Percentiles rank a stretch among this genome's conserved stretches.
phyloP scores from a whole-genome alignment of 1,140 invertebrate species.

The Thaumetopoea pityocampa region DNA sequence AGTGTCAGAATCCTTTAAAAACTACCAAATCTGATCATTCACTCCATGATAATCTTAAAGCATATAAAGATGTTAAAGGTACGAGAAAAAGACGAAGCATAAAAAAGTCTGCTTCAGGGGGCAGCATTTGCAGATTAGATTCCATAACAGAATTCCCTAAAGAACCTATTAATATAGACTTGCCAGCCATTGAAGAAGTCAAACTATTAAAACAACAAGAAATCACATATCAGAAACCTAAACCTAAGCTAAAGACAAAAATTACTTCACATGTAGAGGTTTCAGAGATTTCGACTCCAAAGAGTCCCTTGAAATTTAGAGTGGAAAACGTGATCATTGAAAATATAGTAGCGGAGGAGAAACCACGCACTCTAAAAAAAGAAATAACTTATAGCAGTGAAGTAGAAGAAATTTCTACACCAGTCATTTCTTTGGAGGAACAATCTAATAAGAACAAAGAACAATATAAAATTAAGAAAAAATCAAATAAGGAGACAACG shows the following conservation, averaged over 20 bases:
- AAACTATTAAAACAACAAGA: slow-evolving; percentile 28
- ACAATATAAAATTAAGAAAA: slow-evolving; percentile 21
- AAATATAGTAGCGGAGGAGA: no score
- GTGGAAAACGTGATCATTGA: slow-evolving; percentile 76
- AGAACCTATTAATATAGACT: slow-evolving; percentile 27
- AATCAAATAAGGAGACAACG: slow-evolving; percentile 20
- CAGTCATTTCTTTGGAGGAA: slow-evolving; percentile 17
- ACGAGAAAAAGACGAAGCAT: slow-evolving; percentile 57
- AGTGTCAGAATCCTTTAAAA: slow-evolving; percentile 46
- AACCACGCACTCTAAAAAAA: slow-evolving; percentile 41
- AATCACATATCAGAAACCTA: slow-evolving; percentile 46
- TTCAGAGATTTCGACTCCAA: slow-evolving; percentile 38
- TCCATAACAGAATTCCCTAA: slow-evolving; percentile 66
- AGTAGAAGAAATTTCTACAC: slow-evolving; percentile 25
- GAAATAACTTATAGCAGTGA: slow-evolving; percentile 51
- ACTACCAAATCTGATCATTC: slow-evolving; percentile 71
- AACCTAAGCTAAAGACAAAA: slow-evolving; percentile 68
- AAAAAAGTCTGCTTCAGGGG: slow-evolving; percentile 64
- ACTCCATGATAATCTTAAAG: slow-evolving; percentile 50
- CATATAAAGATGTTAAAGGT: slow-evolving; percentile 28
- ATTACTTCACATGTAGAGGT: slow-evolving; percentile 74
- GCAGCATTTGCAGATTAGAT: slow-evolving; percentile 59
- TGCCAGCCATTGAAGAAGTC: slow-evolving; percentile 40
- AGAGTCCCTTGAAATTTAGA: slow-evolving; percentile 70
- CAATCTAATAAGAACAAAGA: slow-evolving; percentile 18